Evolutionary conservation across 2,113 vertebrate species (phyloP).

Genomic region (Tauraco erythrolophus): DNA sequence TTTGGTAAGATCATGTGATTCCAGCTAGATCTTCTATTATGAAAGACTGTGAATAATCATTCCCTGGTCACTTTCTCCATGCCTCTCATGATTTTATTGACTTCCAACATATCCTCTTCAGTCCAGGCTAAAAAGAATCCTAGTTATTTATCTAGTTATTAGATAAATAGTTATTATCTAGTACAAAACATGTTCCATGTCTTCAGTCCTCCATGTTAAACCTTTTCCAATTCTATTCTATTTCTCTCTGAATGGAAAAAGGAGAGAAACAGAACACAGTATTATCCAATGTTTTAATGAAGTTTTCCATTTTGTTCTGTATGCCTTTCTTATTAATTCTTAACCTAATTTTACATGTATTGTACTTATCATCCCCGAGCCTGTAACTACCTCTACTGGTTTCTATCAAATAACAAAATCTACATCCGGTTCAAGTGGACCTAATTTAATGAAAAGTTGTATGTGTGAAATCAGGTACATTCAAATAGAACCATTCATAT

Average conservation of each 20-base stretch:
- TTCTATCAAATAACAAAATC: neutral
- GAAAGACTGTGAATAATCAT: neutral
- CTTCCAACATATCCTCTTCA: neutral
- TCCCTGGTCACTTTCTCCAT: neutral
- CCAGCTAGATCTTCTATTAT: neutral
- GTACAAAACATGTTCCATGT: neutral
- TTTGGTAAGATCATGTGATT: neutral
- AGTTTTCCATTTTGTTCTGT: neutral
- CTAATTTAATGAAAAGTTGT: neutral
- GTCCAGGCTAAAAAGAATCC: neutral
- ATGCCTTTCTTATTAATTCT: neutral
- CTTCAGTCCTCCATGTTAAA: neutral
- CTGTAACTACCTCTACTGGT: neutral
- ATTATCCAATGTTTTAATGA: neutral
- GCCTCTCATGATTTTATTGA: neutral
- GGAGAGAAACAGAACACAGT: neutral
- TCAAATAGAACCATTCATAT: neutral
- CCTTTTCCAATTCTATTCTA: neutral
- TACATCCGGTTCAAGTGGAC: neutral
- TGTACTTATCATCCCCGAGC: neutral
- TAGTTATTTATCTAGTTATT: too few relatives aligned
- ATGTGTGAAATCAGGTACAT: neutral
- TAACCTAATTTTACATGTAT: neutral
- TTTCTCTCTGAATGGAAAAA: neutral
- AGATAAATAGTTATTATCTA: neutral